Conservation (phyloP, 2,113 vertebrate genomes). For the Proteles cristata region DNA sequence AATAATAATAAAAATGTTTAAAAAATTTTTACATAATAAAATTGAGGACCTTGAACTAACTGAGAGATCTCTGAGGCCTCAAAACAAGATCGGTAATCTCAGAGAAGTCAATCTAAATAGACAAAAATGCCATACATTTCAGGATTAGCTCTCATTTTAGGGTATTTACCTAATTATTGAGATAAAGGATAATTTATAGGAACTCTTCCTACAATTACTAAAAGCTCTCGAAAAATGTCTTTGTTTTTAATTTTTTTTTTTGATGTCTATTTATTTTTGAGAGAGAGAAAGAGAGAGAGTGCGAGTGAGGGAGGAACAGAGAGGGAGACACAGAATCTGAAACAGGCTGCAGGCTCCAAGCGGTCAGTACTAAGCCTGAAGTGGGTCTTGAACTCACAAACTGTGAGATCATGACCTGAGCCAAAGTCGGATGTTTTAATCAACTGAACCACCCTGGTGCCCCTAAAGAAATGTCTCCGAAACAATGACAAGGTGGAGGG, state of each 20-base stretch:
- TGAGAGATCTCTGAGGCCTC: background rate
- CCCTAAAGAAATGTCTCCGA: conserved; percentile 22
- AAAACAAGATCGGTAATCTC: background rate
- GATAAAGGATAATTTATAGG: background rate
- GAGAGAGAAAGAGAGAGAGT: too few relatives aligned
- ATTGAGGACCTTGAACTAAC: background rate
- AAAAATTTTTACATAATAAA: background rate
- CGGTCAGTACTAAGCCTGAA: too few relatives aligned
- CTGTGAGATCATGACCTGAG: too few relatives aligned
- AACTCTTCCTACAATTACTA: background rate
- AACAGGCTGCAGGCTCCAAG: too few relatives aligned
- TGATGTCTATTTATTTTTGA: too few relatives aligned
- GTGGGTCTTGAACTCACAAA: too few relatives aligned
- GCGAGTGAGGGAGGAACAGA: too few relatives aligned
- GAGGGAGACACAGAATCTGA: too few relatives aligned
- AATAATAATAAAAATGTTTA: too few relatives aligned
- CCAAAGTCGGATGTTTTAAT: too few relatives aligned
- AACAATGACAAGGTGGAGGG: background rate
- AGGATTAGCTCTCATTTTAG: background rate
- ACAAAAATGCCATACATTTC: background rate
- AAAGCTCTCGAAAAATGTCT: conserved; percentile 15
- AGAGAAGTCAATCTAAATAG: background rate
- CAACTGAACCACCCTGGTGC: too few relatives aligned
- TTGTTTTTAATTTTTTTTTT: background rate
- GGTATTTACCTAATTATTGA: conserved; percentile 35